These are phyloP conservation scores for Rhaphigaster nebulosa DNA, from an alignment of 2,888 invertebrate species.

Conservation along the genomic window DNA sequence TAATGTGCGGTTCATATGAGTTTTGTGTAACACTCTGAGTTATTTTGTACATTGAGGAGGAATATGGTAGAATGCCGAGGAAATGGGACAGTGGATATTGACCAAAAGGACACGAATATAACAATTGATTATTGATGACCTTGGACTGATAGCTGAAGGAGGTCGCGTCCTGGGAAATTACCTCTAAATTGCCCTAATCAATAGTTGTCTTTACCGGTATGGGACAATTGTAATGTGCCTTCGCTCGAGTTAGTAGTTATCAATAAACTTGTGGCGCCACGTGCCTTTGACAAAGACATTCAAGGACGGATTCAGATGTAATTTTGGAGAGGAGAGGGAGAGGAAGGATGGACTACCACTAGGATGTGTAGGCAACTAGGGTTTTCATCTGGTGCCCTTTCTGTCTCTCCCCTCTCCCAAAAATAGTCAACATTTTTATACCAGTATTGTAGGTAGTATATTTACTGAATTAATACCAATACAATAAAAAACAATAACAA, in stretches of 20 bases:
- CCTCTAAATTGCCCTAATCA: background rate
- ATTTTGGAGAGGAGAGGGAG: no score
- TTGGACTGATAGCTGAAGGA: background rate
- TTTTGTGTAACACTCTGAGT: no score
- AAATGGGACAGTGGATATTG: background rate
- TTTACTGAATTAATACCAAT: no score
- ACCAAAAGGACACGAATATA: background rate
- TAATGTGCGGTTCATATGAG: no score
- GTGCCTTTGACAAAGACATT: background rate
- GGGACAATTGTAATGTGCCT: background rate
- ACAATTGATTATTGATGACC: background rate
- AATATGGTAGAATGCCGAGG: background rate
- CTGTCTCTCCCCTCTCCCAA: no score
- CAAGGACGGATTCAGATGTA: no score
- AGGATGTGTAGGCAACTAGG: no score
- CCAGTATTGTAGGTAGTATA: no score
- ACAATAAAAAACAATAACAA: no score
- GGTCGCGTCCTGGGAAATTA: background rate
- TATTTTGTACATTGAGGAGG: background rate
- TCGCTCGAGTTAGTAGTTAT: background rate
- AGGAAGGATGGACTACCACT: no score
- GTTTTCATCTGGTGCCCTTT: no score
- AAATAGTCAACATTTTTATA: no score
- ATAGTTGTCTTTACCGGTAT: background rate
- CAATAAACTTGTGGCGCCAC: background rate